Conservation (phyloP, 2,797 vertebrate genomes). For the Onychomys torridus region DNA sequence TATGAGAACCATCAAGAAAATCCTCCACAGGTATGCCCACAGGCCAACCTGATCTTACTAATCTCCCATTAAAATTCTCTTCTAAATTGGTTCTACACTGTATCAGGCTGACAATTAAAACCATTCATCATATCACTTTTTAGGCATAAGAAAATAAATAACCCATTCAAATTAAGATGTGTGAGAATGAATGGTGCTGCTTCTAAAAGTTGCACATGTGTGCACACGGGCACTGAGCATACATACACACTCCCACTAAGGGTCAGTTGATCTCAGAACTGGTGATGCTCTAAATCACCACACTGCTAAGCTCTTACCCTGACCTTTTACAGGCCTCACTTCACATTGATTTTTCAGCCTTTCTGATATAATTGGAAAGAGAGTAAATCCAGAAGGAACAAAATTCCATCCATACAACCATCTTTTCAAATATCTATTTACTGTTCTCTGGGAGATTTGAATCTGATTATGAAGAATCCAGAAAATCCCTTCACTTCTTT, state of each 20-base stretch:
- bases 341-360: slow-evolving; percentile 83
- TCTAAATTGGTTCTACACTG: background rate
- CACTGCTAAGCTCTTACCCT: slow-evolving; percentile 79
- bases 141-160: background rate
- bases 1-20: background rate
- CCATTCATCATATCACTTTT: background rate
- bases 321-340: slow-evolving; percentile 79
- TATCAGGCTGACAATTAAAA: background rate
- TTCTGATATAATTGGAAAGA: slow-evolving; percentile 75
- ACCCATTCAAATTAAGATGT: background rate
- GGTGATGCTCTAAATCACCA: slow-evolving; percentile 80
- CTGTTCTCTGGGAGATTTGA: slow-evolving; percentile 63
- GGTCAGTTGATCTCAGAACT: slow-evolving; percentile 76
- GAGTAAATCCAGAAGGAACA: slow-evolving; percentile 60
- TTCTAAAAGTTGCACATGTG: background rate
- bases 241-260: background rate
- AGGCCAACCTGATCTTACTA: background rate
- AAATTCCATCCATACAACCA: slow-evolving; percentile 53
- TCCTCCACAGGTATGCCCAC: background rate
- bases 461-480: slow-evolving; percentile 78
- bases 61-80: background rate
- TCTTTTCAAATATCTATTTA: slow-evolving; percentile 74
- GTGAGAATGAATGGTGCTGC: background rate
- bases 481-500: slow-evolving; percentile 70
- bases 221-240: background rate